Evolutionary conservation across 2,888 invertebrate genomes (phyloP).

Genomic region (Trachelus troglodyta): DNA sequence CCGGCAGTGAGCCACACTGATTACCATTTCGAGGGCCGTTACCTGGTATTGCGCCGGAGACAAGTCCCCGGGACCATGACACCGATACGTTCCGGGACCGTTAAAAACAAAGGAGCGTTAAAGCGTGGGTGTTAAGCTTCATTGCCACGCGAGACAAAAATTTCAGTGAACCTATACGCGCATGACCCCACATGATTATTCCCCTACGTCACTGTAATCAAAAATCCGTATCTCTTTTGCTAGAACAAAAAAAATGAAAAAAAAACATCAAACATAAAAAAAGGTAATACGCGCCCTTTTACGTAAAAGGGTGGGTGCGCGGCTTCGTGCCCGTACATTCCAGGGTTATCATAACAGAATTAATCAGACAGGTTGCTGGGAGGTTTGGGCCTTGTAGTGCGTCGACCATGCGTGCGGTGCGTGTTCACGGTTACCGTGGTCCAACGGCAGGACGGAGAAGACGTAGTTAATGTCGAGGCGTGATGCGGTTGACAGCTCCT

Average conservation of each 20-base stretch:
- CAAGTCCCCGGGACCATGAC: constrained; percentile 30
- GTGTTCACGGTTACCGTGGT: constrained; percentile 15
- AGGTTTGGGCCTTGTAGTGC: constrained; percentile 25
- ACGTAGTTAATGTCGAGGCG: constrained; percentile 36
- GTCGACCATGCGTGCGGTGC: constrained; percentile 33
- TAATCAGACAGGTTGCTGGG: constrained; percentile 39
- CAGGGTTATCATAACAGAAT: constrained; percentile 44
- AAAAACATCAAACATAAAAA: not conserved
- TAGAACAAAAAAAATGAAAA: not conserved
- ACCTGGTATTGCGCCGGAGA: constrained; percentile 19
- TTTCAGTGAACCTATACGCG: not conserved
- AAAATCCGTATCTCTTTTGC: not conserved
- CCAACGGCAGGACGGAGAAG: constrained; percentile 13
- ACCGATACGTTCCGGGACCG: constrained; percentile 30
- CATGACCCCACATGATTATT: not conserved
- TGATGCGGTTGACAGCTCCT: constrained; percentile 35
- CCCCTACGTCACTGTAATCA: not conserved
- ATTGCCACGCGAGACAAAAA: not conserved
- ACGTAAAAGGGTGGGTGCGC: constrained; percentile 4
- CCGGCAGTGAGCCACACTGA: constrained; percentile 26
- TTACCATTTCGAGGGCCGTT: constrained; percentile 33
- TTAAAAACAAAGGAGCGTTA: constrained; percentile 6
- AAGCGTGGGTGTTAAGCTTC: not conserved
- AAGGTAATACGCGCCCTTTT: not conserved
- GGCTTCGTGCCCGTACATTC: constrained; percentile 34